These are phyloP conservation scores for Drosophila neocordata DNA, from an alignment of 1,140 invertebrate genomes.

Conservation along the genomic window DNA sequence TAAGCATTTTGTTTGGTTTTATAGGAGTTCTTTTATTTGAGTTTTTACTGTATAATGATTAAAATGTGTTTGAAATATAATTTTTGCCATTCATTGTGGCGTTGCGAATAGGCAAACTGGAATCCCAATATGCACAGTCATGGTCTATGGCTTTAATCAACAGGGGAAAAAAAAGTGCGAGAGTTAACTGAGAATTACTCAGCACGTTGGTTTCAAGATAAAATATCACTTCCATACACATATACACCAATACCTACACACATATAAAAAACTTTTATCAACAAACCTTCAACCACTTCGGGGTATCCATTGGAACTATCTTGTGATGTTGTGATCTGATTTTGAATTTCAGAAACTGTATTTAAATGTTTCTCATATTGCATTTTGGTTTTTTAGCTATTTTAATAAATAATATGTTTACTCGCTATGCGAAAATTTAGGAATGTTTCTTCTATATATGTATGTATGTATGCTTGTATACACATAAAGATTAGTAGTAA, in stretches of 20 bases:
- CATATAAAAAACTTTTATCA: conserved; percentile 2
- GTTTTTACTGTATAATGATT: conserved; percentile 40
- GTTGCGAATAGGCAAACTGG: conserved; percentile 44
- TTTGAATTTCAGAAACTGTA: not conserved
- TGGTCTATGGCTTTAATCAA: conserved; percentile 48
- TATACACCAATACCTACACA: conserved; percentile 14
- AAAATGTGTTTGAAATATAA: conserved; percentile 42
- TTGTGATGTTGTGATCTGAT: conserved; percentile 6
- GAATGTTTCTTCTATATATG: conserved; percentile 7
- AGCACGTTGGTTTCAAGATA: conserved; percentile 17
- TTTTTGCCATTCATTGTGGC: conserved; percentile 56
- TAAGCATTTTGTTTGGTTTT: not conserved
- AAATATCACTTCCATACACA: conserved; percentile 15
- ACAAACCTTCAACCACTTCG: conserved; percentile 24
- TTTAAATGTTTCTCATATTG: conserved; percentile 28
- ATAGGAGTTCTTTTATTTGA: not conserved
- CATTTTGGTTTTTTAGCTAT: conserved; percentile 34
- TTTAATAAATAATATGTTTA: conserved; percentile 13
- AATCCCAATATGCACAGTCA: conserved; percentile 48
- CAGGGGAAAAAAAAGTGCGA: conserved; percentile 35
- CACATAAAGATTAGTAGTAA: not conserved
- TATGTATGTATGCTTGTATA: not conserved
- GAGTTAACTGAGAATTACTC: conserved; percentile 35
- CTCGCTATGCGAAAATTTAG: not conserved
- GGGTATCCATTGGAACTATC: not conserved